phyloP scores from a whole-genome alignment of 2,888 invertebrate species.

The Eucriotettix oculatus region DNA sequence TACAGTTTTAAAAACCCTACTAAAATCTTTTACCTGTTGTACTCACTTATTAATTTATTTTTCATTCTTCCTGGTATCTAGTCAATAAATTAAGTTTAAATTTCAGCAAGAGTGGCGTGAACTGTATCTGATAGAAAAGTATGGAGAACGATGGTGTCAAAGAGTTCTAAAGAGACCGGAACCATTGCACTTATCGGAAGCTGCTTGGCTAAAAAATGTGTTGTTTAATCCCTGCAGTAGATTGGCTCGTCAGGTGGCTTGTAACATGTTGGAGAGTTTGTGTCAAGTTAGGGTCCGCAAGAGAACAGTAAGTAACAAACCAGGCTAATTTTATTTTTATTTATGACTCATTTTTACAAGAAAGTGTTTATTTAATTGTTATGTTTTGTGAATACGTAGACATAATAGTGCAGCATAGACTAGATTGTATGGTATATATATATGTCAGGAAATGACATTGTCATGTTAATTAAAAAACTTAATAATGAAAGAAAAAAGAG shows the following conservation, averaged over 20 bases:
- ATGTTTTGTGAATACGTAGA: not conserved
- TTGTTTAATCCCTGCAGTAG: conserved; percentile 84
- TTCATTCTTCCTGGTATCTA: no score
- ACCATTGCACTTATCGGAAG: conserved; percentile 43
- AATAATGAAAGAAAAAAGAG: no score
- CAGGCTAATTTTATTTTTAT: not conserved
- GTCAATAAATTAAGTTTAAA: no score
- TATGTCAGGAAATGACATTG: no score
- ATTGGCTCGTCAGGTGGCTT: conserved; percentile 74
- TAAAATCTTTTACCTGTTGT: no score
- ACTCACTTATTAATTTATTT: no score
- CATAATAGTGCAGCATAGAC: not conserved
- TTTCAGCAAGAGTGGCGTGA: conserved; percentile 23
- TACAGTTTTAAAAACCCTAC: no score
- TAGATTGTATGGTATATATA: not conserved
- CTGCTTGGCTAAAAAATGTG: conserved; percentile 80
- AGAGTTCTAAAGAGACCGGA: conserved; percentile 30
- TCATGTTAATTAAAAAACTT: no score
- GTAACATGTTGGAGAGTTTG: conserved; percentile 71
- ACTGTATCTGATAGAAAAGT: conserved; percentile 57
- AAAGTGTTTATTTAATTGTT: no score
- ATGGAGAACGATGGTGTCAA: conserved; percentile 48
- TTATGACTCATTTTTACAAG: not conserved
- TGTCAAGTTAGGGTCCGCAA: conserved; percentile 52
- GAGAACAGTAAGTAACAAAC: conserved; percentile 35